Evolutionary conservation across 2,113 vertebrate genomes (phyloP).

Genomic region (Chlorodrepanis virens): DNA sequence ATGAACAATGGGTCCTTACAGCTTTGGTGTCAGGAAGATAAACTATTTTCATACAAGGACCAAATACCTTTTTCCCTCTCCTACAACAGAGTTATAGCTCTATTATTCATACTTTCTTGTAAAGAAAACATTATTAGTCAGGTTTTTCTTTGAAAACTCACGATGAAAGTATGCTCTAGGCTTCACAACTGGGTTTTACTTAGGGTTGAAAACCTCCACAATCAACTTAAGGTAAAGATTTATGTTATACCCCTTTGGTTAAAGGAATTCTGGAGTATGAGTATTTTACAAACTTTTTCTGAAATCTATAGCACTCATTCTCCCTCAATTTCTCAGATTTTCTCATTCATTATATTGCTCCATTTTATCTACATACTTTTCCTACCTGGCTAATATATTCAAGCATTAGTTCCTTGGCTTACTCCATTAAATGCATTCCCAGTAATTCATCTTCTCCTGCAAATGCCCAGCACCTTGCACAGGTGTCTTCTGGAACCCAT

Average conservation of each 20-base stretch:
- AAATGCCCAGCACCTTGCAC: not conserved
- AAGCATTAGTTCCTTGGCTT: not conserved
- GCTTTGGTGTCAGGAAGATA: not conserved
- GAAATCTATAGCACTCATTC: not conserved
- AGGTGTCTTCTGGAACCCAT: not conserved
- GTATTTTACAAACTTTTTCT: not conserved
- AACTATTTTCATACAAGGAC: not conserved
- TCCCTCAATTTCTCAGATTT: not conserved
- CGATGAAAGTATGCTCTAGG: not conserved
- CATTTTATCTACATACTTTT: not conserved
- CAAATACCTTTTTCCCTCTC: not conserved
- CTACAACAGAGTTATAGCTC: not conserved
- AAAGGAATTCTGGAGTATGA: not conserved
- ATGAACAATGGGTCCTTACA: not conserved
- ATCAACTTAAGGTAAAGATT: not conserved
- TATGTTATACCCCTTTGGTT: not conserved
- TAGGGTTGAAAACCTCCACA: not conserved
- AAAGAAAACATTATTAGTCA: not conserved
- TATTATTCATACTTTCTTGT: not conserved
- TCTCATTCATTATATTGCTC: not conserved
- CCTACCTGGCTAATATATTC: rapidly evolving
- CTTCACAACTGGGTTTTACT: not conserved
- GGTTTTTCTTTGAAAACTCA: not conserved
- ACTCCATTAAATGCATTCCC: not conserved
- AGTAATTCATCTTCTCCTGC: not conserved